Evolutionary conservation across 2,888 invertebrate species (phyloP), one percentile per base, ranked within the genome.

Genomic region (Rhagium mordax): DNA sequence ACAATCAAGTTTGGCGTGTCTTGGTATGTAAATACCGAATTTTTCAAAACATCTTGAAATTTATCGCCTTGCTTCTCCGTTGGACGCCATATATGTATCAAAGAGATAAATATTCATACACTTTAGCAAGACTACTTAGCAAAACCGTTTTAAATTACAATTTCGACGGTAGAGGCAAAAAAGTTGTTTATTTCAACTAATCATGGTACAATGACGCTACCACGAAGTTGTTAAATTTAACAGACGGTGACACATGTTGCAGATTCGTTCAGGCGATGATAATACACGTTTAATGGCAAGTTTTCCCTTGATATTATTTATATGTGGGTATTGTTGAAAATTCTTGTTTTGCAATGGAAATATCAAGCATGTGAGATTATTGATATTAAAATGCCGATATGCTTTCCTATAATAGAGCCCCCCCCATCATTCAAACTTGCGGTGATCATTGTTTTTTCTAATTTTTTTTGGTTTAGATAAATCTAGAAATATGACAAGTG

Each of bases 121-220:
- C n/a, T 13, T 41, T 41, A 10, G n/a, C 3, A 41, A 41, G 13
- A n/a, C n/a, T 41, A 15, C 13, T 41, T n/a, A 41, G n/a, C n/a
- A 41, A 41, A 41, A 41, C 41, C 1, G 41, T 41, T 41, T 41
- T 41, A n/a, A 41, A 41, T 41, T 41, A 41, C 41, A n/a, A 41
- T 41, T 41, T 41, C n/a, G 41, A 41, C 5, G 41, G 41, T 41
- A 4, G 41, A 24, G 3, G n/a, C 33, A 41, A 51, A 51, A 51
- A 51, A 51, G 18, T 51, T 51, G 51, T 51, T 51, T 51, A 51
- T 51, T 18, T 51, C 18, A 51, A 51, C 16, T 51, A 51, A 51
- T 51, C 20, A 10, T 51, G 10, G 51, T 51, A 51, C 51, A 51
- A 51, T 51, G 51, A 51, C 51, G 20, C 10, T 51, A 51, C 51